Evolutionary conservation across 2,888 invertebrate genomes (phyloP).

Genomic region (Rhingia campestris): DNA sequence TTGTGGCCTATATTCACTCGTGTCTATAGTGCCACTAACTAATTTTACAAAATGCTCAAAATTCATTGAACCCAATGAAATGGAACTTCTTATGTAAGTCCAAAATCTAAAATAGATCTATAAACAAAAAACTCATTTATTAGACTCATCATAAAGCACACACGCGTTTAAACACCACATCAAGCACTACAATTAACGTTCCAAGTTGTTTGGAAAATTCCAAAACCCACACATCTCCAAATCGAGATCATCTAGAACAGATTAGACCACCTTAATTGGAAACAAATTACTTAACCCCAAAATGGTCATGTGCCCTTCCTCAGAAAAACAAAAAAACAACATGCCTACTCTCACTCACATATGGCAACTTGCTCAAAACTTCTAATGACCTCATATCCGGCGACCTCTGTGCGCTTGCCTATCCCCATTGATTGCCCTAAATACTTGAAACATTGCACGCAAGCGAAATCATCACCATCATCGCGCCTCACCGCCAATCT

Average conservation of each 20-base stretch:
- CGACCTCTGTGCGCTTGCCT: neutral
- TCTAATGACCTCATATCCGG: constrained; percentile 58
- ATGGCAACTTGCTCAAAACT: constrained; percentile 30
- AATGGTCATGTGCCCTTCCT: constrained; percentile 33
- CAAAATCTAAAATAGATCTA: no score
- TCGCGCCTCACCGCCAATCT: neutral
- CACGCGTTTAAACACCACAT: neutral
- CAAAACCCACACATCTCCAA: constrained; percentile 21
- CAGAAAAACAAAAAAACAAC: constrained; percentile 2
- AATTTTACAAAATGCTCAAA: no score
- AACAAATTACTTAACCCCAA: constrained; percentile 48
- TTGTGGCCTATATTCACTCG: no score
- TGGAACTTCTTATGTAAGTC: no score
- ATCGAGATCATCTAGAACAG: constrained; percentile 35
- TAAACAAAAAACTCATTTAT: no score
- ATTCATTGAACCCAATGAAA: no score
- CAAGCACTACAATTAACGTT: neutral
- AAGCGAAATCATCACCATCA: constrained; percentile 27
- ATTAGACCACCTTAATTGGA: constrained; percentile 38
- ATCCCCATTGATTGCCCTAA: constrained; percentile 41
- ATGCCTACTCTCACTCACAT: neutral
- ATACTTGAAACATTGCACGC: constrained; percentile 23
- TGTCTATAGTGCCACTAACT: no score
- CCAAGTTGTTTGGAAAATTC: constrained; percentile 7
- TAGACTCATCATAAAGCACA: neutral